Conservation (phyloP, 2,888 invertebrate genomes). For the Antheraea yamamai region DNA sequence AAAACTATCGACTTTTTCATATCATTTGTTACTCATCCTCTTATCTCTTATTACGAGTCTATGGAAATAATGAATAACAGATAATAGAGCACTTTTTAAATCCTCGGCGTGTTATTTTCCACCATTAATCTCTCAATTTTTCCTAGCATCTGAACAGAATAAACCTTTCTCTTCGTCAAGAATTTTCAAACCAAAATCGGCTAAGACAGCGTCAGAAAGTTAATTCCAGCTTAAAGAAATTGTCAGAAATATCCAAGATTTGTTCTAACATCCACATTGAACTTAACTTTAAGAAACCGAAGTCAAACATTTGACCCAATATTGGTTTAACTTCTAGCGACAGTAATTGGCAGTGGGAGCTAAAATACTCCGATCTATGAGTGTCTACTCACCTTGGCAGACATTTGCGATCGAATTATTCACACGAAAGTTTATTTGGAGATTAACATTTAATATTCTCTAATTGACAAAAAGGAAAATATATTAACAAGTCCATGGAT, state of each 20-base stretch:
- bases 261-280: background rate
- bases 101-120: too few species aligned
- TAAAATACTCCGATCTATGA: background rate
- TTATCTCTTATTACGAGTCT: too few species aligned
- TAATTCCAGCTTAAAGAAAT: background rate
- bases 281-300: background rate
- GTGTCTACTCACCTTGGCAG: slow-evolving; percentile 2
- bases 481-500: too few species aligned
- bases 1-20: too few species aligned
- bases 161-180: too few species aligned
- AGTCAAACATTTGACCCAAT: background rate
- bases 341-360: background rate
- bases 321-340: background rate
- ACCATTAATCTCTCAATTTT: too few species aligned
- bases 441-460: background rate
- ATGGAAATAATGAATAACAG: too few species aligned
- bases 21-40: too few species aligned
- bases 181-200: background rate
- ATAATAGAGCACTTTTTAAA: too few species aligned
- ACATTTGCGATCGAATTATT: background rate
- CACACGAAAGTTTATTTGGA: background rate
- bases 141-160: too few species aligned
- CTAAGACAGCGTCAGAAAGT: background rate
- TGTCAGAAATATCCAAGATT: background rate
- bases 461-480: background rate